Conservation (phyloP, 2,797 vertebrate genomes). For the Rhinogobio ventralis region DNA sequence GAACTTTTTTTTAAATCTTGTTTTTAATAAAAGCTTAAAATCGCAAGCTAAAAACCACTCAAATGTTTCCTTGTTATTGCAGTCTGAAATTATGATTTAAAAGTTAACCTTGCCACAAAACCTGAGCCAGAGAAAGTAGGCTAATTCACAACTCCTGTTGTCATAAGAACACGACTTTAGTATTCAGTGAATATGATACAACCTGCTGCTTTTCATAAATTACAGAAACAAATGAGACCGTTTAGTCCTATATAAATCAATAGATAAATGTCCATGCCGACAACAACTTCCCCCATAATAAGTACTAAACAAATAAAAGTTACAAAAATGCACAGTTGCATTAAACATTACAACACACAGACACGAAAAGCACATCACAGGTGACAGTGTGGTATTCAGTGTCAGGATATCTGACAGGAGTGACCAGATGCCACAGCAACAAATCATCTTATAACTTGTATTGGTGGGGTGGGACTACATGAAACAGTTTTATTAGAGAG, state of each 20-base stretch:
- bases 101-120: background rate
- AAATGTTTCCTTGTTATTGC: background rate
- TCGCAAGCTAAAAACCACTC: background rate
- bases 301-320: background rate
- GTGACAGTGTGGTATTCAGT: slow-evolving; percentile 29
- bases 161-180: slow-evolving; percentile 5
- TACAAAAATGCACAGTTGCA: background rate
- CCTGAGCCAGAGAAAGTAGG: background rate
- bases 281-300: background rate
- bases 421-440: slow-evolving; percentile 53
- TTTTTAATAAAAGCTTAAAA: background rate
- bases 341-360: background rate
- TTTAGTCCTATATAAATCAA: slow-evolving; percentile 1
- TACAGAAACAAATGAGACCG: slow-evolving; percentile 2
- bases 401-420: slow-evolving; percentile 52
- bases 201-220: background rate
- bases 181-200: background rate
- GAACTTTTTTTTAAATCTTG: too few species aligned
- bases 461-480: background rate
- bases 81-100: background rate
- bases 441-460: slow-evolving; percentile 40
- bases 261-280: background rate
- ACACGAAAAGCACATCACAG: background rate
- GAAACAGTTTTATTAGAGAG: background rate
- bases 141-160: background rate